Base-by-base conservation (phyloP, 2,888 invertebrate species). In the Leptarthrus brevirostris region DNA sequence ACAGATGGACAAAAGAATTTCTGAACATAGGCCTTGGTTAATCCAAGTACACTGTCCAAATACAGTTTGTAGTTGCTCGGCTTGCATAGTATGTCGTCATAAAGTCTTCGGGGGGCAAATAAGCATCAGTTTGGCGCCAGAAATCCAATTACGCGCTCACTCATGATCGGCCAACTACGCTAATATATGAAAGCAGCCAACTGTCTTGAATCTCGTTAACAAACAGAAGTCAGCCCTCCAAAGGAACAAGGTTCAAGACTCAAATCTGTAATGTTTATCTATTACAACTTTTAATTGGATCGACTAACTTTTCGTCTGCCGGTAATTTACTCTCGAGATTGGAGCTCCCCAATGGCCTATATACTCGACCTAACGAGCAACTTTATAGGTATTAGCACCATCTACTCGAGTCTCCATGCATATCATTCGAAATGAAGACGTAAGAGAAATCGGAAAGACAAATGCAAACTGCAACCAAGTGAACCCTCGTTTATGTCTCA, bases 211-310 rank as follows among this genome's bases (percentile, higher is more conserved):
- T 64, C 64, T 49, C 34, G 30, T 36, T 44, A 72, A 56, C 40
- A 44, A 52, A 53, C 73, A 47, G 30, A 18, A 73, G 53, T 40
- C 34, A 12, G 20, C 24, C 20, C 24, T 30, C 16, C 47, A n/a
- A 24, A 8, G 4, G 22, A 71, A 72, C 74, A 72, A 64, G 72
- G 72, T 74, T 69, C 58, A 72, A 74, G 58, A 22, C 66, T 74
- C 71, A 76, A 76, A 76, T 76, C 76, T 76, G 70, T 74, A 76
- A 73, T 72, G 74, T 76, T 76, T 76, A 76, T 76, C 76, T 76
- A 76, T 74, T 76, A 76, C 76, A 76, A 74, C 74, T 76, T 76
- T 76, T 76, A 76, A 76, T 76, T 76, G 76, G 76, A 76, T 74
- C 74, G 74, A 76, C 44, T 73, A 56, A 64, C 53, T 70, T 72